A percentile compares a stretch with the other conserved stretches of the same genome.
Evolutionary conservation across 2,888 invertebrate genomes (phyloP).

Genomic region (Aphelenchoides bicaudatus): DNA sequence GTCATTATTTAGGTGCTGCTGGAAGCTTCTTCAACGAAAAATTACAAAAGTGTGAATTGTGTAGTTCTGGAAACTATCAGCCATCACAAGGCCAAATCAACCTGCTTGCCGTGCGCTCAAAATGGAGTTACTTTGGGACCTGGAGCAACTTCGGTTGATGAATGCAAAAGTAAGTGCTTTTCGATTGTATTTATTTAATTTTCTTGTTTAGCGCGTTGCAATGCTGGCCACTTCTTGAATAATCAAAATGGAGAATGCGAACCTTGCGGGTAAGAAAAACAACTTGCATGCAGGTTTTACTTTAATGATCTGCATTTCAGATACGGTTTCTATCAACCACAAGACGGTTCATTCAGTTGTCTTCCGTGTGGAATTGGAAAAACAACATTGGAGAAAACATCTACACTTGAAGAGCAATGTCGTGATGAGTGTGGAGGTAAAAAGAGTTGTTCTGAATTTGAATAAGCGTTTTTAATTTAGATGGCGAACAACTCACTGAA

Average conservation of each 20-base stretch:
- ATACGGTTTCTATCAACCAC: conserved; percentile 60
- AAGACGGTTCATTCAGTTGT: conserved; percentile 54
- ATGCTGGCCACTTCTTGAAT: conserved; percentile 57
- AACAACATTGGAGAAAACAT: conserved; percentile 54
- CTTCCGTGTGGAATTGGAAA: conserved; percentile 59
- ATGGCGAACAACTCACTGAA: conserved; percentile 64
- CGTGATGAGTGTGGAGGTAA: conserved; percentile 57
- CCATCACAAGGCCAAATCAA: conserved; percentile 44
- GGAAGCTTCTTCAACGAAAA: conserved; percentile 60
- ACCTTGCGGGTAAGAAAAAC: conserved; percentile 46
- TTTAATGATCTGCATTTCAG: too few species aligned
- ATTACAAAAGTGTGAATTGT: conserved; percentile 58
- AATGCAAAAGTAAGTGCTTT: conserved; percentile 40
- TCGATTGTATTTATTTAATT: background rate
- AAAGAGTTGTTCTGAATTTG: background rate
- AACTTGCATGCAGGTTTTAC: too few species aligned
- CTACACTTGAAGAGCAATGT: conserved; percentile 55
- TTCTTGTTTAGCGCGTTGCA: conserved; percentile 46
- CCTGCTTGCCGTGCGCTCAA: conserved; percentile 70
- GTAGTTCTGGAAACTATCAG: conserved; percentile 61
- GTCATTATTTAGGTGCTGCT: conserved; percentile 61
- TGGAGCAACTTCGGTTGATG: conserved; percentile 63
- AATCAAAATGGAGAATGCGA: conserved; percentile 41
- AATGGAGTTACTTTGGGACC: conserved; percentile 81
- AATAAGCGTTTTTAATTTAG: conserved; percentile 32